Evolutionary conservation across 2,888 invertebrate species (phyloP).

Genomic region (Anaspis maculata): DNA sequence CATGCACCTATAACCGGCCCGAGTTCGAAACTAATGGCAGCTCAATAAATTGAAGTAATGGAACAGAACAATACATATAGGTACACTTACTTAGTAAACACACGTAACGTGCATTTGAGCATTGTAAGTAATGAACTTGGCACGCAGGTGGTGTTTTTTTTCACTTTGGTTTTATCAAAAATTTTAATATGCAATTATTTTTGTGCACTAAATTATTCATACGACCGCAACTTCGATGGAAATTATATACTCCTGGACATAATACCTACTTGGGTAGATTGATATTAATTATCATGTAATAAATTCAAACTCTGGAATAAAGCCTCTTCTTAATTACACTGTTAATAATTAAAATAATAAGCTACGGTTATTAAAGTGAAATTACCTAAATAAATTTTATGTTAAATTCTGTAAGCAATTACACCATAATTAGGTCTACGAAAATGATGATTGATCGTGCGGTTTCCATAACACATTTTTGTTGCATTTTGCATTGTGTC

Average conservation of each 20-base stretch:
- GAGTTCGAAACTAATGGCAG: too few relatives aligned
- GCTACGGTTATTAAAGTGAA: constrained; percentile 29
- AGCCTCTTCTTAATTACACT: constrained; percentile 31
- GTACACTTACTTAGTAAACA: too few relatives aligned
- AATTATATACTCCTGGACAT: constrained; percentile 25
- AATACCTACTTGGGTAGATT: constrained; percentile 25
- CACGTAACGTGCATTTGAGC: too few relatives aligned
- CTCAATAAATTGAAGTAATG: too few relatives aligned
- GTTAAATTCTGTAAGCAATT: constrained; percentile 28
- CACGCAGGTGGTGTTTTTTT: too few relatives aligned
- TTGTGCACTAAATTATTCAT: constrained; percentile 13
- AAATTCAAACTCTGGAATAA: constrained; percentile 27
- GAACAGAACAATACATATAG: too few relatives aligned
- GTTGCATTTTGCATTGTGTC: too few relatives aligned
- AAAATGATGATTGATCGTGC: constrained; percentile 12
- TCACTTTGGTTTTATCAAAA: too few relatives aligned
- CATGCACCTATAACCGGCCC: too few relatives aligned
- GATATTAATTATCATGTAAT: constrained; percentile 33
- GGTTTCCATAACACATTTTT: too few relatives aligned
- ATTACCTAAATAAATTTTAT: constrained; percentile 33
- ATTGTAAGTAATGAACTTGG: too few relatives aligned
- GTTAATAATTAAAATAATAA: constrained; percentile 32
- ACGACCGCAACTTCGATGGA: constrained; percentile 26
- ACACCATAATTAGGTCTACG: constrained; percentile 25
- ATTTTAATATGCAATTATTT: too few relatives aligned